Conservation (phyloP, 1,140 invertebrate genomes). For the Drosophila azteca region DNA sequence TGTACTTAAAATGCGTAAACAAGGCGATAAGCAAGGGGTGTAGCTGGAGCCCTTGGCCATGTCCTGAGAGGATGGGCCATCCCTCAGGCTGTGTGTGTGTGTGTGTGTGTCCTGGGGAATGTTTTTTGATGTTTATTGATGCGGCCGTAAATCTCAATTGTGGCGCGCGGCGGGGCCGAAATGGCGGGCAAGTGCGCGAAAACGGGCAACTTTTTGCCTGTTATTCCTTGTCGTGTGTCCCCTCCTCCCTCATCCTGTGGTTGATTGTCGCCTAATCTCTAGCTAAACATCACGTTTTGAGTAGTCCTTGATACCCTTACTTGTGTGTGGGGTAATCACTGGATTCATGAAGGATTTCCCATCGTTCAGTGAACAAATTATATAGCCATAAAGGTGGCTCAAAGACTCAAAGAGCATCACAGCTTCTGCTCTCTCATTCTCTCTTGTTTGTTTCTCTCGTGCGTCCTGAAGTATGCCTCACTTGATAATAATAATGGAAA, state of each 20-base stretch:
- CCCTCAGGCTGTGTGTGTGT: background rate
- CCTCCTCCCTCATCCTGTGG: conserved; percentile 12
- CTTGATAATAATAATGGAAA: conserved; percentile 59
- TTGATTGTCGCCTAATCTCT: conserved; percentile 71
- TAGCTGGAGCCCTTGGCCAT: background rate
- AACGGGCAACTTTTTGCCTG: conserved; percentile 22
- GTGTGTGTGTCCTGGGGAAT: background rate
- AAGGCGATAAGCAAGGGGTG: conserved; percentile 72
- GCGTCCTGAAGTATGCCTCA: conserved; percentile 38
- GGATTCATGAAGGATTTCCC: background rate
- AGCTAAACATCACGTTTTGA: conserved; percentile 59
- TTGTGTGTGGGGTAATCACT: background rate
- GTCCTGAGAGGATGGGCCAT: too few species aligned
- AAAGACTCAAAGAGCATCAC: background rate
- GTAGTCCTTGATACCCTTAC: conserved; percentile 37
- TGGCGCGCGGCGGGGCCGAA: conserved; percentile 38
- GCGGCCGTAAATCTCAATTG: conserved; percentile 75
- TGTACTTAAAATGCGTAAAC: conserved; percentile 83
- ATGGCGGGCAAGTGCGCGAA: conserved; percentile 15
- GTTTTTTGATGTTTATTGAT: conserved; percentile 73
- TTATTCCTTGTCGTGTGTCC: conserved; percentile 14
- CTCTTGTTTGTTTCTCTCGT: conserved; percentile 1
- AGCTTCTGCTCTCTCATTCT: background rate
- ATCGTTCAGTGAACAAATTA: too few species aligned
- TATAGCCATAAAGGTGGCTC: too few species aligned